phyloP scores from a whole-genome alignment of 2,888 invertebrate species.

The Venusia cambrica region DNA sequence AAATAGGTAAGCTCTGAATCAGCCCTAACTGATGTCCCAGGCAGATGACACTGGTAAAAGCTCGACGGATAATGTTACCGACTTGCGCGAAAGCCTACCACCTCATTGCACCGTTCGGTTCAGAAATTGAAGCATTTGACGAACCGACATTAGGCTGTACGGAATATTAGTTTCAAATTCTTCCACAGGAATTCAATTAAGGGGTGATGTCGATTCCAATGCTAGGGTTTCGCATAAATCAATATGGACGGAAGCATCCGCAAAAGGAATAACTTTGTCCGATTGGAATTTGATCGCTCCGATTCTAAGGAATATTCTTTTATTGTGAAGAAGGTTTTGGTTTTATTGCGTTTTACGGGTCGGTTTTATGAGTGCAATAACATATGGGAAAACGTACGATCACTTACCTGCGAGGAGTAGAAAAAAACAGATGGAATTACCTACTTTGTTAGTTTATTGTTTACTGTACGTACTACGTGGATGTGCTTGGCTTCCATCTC shows the following conservation, averaged over 20 bases:
- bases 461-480: too few relatives aligned
- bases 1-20: too few relatives aligned
- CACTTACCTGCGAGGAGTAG: too few relatives aligned
- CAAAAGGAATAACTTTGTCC: constrained; percentile 13
- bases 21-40: too few relatives aligned
- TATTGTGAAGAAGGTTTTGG: constrained; percentile 5
- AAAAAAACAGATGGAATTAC: too few relatives aligned
- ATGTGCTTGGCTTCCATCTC: too few relatives aligned
- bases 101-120: too few relatives aligned
- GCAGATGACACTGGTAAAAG: too few relatives aligned
- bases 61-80: too few relatives aligned
- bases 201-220: constrained; percentile 15
- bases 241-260: constrained; percentile 16
- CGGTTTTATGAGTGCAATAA: background rate
- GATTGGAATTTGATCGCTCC: constrained; percentile 13
- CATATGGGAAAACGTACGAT: too few relatives aligned
- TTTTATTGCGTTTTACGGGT: constrained; percentile 6
- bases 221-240: constrained; percentile 21
- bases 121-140: constrained; percentile 9
- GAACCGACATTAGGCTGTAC: constrained; percentile 4
- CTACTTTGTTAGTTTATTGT: too few relatives aligned
- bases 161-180: constrained; percentile 24
- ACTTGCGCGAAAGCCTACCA: too few relatives aligned
- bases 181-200: constrained; percentile 26
- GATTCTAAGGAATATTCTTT: constrained; percentile 13